Conservation (phyloP, 2,888 invertebrate genomes). For the Alloplasta piceator region DNA sequence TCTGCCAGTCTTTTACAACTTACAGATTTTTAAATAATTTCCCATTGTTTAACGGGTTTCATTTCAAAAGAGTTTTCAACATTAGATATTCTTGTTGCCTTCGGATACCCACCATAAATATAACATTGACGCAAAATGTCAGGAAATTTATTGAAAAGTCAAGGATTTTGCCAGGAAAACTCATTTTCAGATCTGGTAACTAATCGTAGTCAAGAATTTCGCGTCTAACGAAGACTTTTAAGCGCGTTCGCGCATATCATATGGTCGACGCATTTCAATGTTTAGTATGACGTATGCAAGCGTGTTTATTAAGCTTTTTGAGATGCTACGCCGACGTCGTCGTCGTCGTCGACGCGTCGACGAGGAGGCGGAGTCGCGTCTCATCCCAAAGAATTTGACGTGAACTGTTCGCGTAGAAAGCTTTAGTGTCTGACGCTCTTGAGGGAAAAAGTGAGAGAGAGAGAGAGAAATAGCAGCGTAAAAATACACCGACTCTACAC, state of each 20-base stretch:
- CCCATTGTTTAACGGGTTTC: no score
- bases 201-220: no score
- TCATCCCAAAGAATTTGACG: constrained; percentile 49
- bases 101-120: no score
- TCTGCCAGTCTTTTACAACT: no score
- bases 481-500: constrained; percentile 72
- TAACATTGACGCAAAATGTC: no score
- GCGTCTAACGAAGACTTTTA: neutral
- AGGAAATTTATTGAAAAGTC: no score
- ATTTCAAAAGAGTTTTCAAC: no score
- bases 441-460: constrained; percentile 48
- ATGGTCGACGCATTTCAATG: constrained; percentile 6
- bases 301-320: constrained; percentile 57
- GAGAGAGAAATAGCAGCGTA: constrained; percentile 64
- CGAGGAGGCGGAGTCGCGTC: constrained; percentile 40
- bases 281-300: constrained; percentile 1
- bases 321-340: constrained; percentile 23
- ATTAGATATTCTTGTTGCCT: no score
- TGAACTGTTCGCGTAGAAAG: constrained; percentile 48
- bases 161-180: neutral
- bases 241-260: constrained; percentile 3
- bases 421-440: constrained; percentile 38
- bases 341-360: constrained; percentile 36
- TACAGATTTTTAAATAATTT: no score
- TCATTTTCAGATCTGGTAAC: neutral